Evolutionary conservation across 30 jellyfish, hydroid and myxozoan species (phyloP), one percentile per base, ranked within the genome.

Genomic region (Aurelia sp.): DNA sequence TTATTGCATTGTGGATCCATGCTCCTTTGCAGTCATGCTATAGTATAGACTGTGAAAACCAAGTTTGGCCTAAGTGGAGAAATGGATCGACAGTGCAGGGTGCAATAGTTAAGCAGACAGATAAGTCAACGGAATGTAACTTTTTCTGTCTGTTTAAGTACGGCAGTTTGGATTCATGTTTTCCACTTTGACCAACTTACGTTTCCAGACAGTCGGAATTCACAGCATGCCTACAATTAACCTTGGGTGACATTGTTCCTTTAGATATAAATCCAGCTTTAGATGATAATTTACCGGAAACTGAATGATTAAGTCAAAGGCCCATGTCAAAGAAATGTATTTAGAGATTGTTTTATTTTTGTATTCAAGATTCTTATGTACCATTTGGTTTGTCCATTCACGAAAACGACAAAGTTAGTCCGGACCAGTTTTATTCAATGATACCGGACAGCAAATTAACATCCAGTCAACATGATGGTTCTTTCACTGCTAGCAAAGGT

Each of bases 301-400:
- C 3, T 27, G 33, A 27, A 27, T 27, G 33, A 27, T 27, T 27
- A 27, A 27, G 51, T 40, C 51, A 5, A 40, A 40, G 51, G 51
- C 11, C 51, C 7, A 40, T 40, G 51, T 4, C 6, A 40, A 40
- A 40, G 51, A 10, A 44, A 44, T 44, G 0, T 44, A 7, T 44
- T 44, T 10, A 9, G 13, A 61, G 15, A 6, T 13, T 61, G 33
- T 61, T 19, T 17, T n/a, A 61, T n/a, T 64, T 37, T n/a, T 64
- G 19, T 64, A 17, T 67, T 69, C 57, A 30, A 83, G 92, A 63
- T 21, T 22, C 80, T 10, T 71, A 71, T 47, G 86, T 31, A 12
- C 92, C 92, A 35, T 9, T 72, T 59, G 92, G 92, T 6, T 5
- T 83, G n/a, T 83, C 92, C 3, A 72, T 83, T 30, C 69, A 71